Evolutionary conservation across 2,797 vertebrate species (phyloP), one percentile per base, ranked within the genome.

Genomic region (Hozukius guyotensis): DNA sequence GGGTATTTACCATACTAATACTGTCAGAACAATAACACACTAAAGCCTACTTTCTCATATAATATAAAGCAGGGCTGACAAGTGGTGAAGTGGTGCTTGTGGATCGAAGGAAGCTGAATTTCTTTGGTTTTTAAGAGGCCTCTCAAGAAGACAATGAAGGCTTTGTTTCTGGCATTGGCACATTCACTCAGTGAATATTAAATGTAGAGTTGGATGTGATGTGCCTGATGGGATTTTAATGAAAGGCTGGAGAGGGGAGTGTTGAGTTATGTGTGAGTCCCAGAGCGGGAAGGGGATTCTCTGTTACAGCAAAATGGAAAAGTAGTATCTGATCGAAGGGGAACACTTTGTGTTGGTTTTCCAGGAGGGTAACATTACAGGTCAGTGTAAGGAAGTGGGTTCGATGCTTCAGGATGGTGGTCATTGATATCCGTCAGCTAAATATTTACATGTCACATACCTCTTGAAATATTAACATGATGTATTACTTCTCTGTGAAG

Each of bases 181-280:
- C 11, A 56, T 79, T 84, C 61, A 80, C 56, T 81, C 69, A 2
- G 63, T 73, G 79, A 83, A 88, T 85, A 85, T 87, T 89, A 85
- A 87, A 89, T 80, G 55, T 64, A 60, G 76, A 42, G 65, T 75
- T 79, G 79, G 80, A 84, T 85, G 64, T 57, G 78, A 88, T 82
- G 77, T 85, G 78, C 64, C 86, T 82, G 85, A 88, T 90, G 84
- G 77, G 75, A 78, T 69, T 89, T 90, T 90, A 89, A 90, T 90
- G 86, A 82, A 66, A 72, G 84, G 56, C 63, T 78, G 81, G 25
- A 65, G 78, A 75, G 57, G 69, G 53, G 67, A 75, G 79, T 46
- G 84, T 83, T 82, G 86, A 83, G 86, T 85, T 89, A 55, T 87
- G 63, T 53, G 77, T 63, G 62, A 63, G 72, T 78, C 65, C 65